Conservation (phyloP, 2,888 invertebrate species). For the Gortyna flavago region DNA sequence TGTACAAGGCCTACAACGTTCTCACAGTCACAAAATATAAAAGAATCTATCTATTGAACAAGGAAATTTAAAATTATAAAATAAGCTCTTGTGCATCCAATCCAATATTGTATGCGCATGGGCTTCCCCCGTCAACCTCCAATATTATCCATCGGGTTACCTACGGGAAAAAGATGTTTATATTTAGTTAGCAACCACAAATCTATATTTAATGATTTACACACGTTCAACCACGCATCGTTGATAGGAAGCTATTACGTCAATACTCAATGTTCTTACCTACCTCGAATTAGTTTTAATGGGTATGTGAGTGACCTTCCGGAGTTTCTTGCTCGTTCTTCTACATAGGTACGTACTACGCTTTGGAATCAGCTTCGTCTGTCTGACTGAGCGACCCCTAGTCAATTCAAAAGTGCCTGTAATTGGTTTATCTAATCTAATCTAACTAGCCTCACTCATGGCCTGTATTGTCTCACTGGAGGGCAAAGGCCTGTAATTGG, state of each 20-base stretch:
- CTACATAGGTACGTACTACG: neutral
- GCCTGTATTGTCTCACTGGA: too few relatives aligned
- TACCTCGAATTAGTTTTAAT: constrained; percentile 30
- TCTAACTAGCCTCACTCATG: too few relatives aligned
- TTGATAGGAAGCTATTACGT: constrained; percentile 39
- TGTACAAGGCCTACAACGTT: too few relatives aligned
- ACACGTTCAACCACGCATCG: constrained; percentile 4
- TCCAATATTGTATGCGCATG: constrained; percentile 10
- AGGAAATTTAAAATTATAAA: constrained; percentile 24
- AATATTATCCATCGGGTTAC: constrained; percentile 13
- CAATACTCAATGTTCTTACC: constrained; percentile 20
- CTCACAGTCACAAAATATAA: neutral
- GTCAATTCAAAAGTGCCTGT: neutral
- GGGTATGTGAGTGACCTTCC: neutral
- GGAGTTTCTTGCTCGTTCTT: neutral
- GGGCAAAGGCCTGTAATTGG: too few relatives aligned
- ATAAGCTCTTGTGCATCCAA: neutral
- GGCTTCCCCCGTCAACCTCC: constrained; percentile 26
- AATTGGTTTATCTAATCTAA: neutral
- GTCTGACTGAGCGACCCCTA: neutral
- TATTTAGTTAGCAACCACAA: constrained; percentile 40
- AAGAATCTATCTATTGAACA: neutral
- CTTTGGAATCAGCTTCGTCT: neutral
- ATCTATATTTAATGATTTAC: constrained; percentile 55
- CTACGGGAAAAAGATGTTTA: constrained; percentile 39